Evolutionary conservation across 30 jellyfish, hydroid and myxozoan genomes (phyloP).

Genomic region (Hydractinia echinata): DNA sequence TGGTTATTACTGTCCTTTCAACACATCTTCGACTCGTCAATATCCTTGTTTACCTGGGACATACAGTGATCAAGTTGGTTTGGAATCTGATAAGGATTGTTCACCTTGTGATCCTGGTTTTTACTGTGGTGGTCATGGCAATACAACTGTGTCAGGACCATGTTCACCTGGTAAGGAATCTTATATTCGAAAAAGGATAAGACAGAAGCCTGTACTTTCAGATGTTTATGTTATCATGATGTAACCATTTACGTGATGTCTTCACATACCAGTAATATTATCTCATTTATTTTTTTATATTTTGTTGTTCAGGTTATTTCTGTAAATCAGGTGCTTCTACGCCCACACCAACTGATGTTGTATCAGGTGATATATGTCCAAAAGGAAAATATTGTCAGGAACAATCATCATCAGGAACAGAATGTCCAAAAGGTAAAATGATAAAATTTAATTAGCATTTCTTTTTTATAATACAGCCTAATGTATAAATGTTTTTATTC

Average conservation of each 20-base stretch:
- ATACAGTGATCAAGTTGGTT: slow-evolving; percentile 63
- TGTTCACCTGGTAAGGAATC: slow-evolving; percentile 58
- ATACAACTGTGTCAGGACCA: slow-evolving; percentile 54
- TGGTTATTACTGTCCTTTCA: slow-evolving; percentile 87
- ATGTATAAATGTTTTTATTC: no score
- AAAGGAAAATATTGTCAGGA: slow-evolving; percentile 78
- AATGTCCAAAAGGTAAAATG: slow-evolving; percentile 78
- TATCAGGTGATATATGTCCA: slow-evolving; percentile 81
- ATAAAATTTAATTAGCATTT: background rate
- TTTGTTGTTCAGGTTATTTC: slow-evolving; percentile 48
- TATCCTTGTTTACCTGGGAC: slow-evolving; percentile 93
- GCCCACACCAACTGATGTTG: slow-evolving; percentile 76
- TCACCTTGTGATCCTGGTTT: slow-evolving; percentile 73
- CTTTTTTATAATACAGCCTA: background rate
- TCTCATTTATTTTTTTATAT: no score
- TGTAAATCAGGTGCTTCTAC: slow-evolving; percentile 57
- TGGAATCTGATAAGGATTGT: slow-evolving; percentile 60
- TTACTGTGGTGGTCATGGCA: slow-evolving; percentile 82
- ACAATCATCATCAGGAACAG: slow-evolving; percentile 60
- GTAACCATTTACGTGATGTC: no score
- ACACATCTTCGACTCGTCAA: slow-evolving; percentile 73
- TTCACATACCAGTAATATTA: no score
- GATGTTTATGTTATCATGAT: no score
- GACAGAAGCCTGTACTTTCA: no score
- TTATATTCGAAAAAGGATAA: background rate